Conservation (phyloP, 2,888 invertebrate species). For the Ichneumoninae sp. region DNA sequence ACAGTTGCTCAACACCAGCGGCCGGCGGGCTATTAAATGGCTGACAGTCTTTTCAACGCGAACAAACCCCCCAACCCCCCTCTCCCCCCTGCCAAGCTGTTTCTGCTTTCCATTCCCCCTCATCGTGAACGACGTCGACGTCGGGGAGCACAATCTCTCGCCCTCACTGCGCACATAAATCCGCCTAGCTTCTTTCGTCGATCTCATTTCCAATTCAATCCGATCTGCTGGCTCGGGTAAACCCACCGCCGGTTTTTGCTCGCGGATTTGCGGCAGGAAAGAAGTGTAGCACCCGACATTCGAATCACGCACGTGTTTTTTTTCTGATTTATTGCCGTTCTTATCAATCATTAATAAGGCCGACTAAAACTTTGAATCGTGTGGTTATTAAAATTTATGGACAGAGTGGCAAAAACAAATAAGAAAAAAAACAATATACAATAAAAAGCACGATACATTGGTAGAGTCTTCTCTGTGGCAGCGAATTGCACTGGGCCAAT, state of each 20-base stretch:
- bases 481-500: not conserved
- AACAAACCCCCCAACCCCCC: conserved; percentile 39
- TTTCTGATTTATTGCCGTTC: conserved; percentile 35
- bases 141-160: conserved; percentile 7
- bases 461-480: not conserved
- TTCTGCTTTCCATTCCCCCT: conserved; percentile 22
- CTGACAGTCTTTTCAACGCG: conserved; percentile 52
- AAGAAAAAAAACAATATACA: not conserved
- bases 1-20: conserved; percentile 50
- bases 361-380: conserved; percentile 26
- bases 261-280: conserved; percentile 15
- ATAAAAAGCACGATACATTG: not conserved
- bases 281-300: conserved; percentile 18
- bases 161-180: conserved; percentile 53
- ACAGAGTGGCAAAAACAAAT: not conserved
- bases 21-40: conserved; percentile 58
- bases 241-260: conserved; percentile 22
- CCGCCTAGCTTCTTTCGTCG: conserved; percentile 62
- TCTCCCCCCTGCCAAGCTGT: not conserved
- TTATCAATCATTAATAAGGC: conserved; percentile 17
- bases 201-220: conserved; percentile 78
- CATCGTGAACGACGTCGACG: conserved; percentile 10
- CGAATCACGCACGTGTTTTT: conserved; percentile 51
- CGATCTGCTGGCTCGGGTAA: conserved; percentile 38
- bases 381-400: not conserved